Percentiles rank a stretch among this genome's conserved stretches.
These are phyloP conservation scores for Trissonchulus latispiculum DNA, from an alignment of 2,888 invertebrate genomes.

Conservation along the genomic window DNA sequence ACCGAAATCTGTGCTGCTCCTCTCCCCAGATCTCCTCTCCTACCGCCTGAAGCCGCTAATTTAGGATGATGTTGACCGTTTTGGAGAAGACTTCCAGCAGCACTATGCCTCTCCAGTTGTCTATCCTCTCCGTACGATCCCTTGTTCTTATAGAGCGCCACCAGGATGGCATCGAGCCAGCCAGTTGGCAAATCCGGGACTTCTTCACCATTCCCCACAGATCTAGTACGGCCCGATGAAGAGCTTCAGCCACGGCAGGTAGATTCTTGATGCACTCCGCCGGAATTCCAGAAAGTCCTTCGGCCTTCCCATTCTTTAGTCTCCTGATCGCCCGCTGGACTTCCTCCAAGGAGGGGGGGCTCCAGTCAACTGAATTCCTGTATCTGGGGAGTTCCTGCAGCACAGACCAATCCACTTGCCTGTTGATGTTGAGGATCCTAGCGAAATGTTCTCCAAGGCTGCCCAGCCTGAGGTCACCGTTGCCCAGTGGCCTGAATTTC, in stretches of 20 bases:
- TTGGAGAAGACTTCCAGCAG: conserved; percentile 6
- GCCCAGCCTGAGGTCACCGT: no score
- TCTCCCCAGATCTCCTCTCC: no score
- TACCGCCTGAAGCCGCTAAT: not conserved
- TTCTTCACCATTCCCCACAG: not conserved
- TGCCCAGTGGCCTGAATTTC: no score
- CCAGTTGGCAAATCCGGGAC: not conserved
- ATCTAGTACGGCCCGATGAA: not conserved
- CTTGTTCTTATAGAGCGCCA: not conserved
- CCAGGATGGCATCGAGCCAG: not conserved
- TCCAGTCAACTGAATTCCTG: not conserved
- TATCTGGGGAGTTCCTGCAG: not conserved
- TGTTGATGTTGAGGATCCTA: not conserved
- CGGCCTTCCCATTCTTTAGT: no score
- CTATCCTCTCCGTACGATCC: not conserved
- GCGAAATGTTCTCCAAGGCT: not conserved
- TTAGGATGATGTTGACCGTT: not conserved
- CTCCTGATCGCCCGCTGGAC: not conserved
- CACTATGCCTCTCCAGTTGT: not conserved
- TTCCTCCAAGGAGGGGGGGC: not conserved
- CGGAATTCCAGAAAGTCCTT: not conserved
- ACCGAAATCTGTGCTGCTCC: no score
- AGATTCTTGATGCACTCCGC: not conserved
- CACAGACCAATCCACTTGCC: conserved; percentile 4
- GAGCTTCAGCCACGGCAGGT: not conserved